Conservation (phyloP, 2,888 invertebrate genomes). For the Cenopis cana region DNA sequence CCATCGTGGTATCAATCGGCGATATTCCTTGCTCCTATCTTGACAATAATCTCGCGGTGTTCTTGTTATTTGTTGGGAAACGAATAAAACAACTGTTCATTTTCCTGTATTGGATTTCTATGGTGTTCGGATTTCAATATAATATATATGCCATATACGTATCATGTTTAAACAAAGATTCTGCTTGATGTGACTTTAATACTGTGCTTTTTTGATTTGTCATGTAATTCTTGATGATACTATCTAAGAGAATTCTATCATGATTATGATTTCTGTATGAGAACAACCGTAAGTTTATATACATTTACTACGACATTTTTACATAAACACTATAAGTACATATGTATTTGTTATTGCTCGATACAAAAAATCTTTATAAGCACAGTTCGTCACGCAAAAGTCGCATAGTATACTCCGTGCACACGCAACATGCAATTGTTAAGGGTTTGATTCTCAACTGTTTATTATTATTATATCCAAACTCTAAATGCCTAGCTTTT, state of each 20-base stretch:
- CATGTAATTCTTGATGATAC: neutral
- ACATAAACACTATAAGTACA: too few relatives aligned
- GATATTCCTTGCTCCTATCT: slow-evolving; percentile 67
- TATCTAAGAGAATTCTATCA: too few relatives aligned
- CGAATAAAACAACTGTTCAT: slow-evolving; percentile 49
- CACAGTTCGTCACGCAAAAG: slow-evolving; percentile 13
- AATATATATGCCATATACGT: too few relatives aligned
- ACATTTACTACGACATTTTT: neutral
- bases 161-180: neutral
- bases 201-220: neutral
- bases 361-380: slow-evolving; percentile 5
- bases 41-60: slow-evolving; percentile 70
- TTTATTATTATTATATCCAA: too few relatives aligned
- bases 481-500: too few relatives aligned
- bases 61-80: slow-evolving; percentile 53
- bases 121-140: slow-evolving; percentile 39
- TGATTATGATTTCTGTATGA: neutral
- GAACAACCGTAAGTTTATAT: neutral
- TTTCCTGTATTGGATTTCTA: slow-evolving; percentile 53
- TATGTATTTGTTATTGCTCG: too few relatives aligned
- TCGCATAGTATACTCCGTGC: neutral
- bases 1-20: slow-evolving; percentile 77
- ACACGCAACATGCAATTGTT: slow-evolving; percentile 1
- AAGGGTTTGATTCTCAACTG: too few relatives aligned
- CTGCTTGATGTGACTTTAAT: neutral